Evolutionary conservation across 2,113 vertebrate species (phyloP), one percentile per base, ranked within the genome.

Genomic region (Brachypodius melanocephalos): DNA sequence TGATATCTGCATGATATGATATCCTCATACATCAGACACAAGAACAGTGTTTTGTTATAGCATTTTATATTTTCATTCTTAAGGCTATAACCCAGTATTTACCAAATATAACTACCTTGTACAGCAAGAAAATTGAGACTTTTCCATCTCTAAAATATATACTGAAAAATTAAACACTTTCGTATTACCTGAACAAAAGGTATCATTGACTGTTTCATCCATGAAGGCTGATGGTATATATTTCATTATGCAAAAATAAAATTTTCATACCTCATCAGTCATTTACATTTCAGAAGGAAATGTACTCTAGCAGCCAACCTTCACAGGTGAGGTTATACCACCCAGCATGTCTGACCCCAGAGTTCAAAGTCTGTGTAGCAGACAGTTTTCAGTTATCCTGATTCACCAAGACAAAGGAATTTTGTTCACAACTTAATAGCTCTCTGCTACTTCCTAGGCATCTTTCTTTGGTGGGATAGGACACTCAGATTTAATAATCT

Each of bases 101-200:
- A 54, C 13, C 22, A 31, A 68, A 46, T 66, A 54, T 14, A 12
- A 34, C 17, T 12, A 19, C 52, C 13, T 45, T 61, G 10, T 28
- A 58, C 5, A 79, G 9, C 48, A 65, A 28, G 36, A 94, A 94
- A 58, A 52, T 42, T 62, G 18, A 52, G 21, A 26, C 52, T 85
- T 91, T 91, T 76, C n/a, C 43, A n/a, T 51, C 20, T 91, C 25
- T 85, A 62, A 88, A 94, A 73, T 46, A 82, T 36, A 49, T 14
- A 19, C 29, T 93, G 67, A 95, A 91, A 95, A 88, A 76, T 91
- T 79, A 76, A 91, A 73, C 25, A 62, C 29, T 79, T 79, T 48
- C 28, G 29, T 83, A 78, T 62, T 73, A 73, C 38, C 20, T 58
- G 59, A 76, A 57, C 14, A 85, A 68, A 88, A 75, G 9, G 8